phyloP scores from a whole-genome alignment of 1,140 invertebrate species.

The Glossosoma conforme region DNA sequence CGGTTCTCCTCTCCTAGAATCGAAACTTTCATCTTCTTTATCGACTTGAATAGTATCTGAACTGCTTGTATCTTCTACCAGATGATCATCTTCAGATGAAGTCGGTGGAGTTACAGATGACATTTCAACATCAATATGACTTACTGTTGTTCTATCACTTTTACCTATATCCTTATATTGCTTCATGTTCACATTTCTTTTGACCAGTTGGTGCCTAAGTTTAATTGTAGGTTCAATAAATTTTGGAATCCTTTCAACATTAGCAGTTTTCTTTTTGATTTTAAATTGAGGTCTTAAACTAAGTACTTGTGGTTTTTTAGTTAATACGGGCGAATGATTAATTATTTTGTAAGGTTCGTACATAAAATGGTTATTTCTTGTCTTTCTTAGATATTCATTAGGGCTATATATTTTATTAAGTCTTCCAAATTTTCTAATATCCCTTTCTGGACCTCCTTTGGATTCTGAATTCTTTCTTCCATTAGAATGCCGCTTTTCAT shows the following conservation, averaged over 20 bases:
- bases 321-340: conserved; percentile 36
- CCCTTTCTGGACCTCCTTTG: not conserved
- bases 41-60: too few species aligned
- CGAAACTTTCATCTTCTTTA: conserved; percentile 35
- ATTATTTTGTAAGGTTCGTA: conserved; percentile 49
- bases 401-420: conserved; percentile 32
- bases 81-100: too few species aligned
- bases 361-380: conserved; percentile 40
- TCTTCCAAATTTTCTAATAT: conserved; percentile 31
- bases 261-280: conserved; percentile 41
- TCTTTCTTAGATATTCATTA: conserved; percentile 33
- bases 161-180: conserved; percentile 42
- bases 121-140: too few species aligned
- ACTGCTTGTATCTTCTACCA: too few species aligned
- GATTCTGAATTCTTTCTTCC: conserved; percentile 7
- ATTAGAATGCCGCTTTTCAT: conserved; percentile 10
- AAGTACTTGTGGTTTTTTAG: conserved; percentile 41
- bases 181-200: conserved; percentile 33
- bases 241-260: conserved; percentile 37
- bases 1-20: conserved; percentile 40
- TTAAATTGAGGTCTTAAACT: conserved; percentile 44
- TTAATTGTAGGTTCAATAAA: conserved; percentile 30
- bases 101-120: too few species aligned
- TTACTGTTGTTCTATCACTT: conserved; percentile 31
- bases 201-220: conserved; percentile 35